Evolutionary conservation across 2,113 vertebrate genomes (phyloP).

Genomic region (Pampusana beccarii): DNA sequence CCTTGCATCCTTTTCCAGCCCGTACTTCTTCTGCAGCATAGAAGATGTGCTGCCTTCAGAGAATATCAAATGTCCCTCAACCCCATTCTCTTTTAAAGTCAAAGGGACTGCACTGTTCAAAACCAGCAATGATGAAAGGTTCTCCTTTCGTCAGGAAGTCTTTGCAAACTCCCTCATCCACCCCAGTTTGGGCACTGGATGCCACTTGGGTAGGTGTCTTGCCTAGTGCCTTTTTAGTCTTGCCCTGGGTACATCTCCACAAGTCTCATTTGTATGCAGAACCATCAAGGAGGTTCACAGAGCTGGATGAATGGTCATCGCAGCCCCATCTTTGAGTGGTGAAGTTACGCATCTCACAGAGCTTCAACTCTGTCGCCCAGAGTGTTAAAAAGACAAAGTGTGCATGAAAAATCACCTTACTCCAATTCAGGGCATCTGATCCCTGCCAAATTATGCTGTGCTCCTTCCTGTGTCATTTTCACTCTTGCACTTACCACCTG

Average conservation of each 20-base stretch:
- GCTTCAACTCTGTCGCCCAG: background rate
- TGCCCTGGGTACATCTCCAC: background rate
- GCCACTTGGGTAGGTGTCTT: background rate
- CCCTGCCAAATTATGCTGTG: background rate
- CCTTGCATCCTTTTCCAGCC: background rate
- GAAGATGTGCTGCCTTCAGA: background rate
- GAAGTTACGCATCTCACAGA: background rate
- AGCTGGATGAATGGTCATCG: background rate
- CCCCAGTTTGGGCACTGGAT: background rate
- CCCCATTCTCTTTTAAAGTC: background rate
- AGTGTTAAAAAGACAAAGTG: background rate
- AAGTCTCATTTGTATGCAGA: background rate
- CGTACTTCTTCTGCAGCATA: background rate
- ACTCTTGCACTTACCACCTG: background rate
- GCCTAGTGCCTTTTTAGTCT: background rate
- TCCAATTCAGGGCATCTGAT: background rate
- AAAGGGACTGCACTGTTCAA: background rate
- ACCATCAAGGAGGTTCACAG: background rate
- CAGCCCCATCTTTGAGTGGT: background rate
- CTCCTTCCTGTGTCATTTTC: background rate
- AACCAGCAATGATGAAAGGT: background rate
- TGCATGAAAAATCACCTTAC: background rate
- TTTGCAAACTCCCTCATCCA: background rate
- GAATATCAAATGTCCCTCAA: background rate
- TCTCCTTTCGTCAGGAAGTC: background rate